Percentiles rank a stretch among this genome's conserved stretches.
phyloP scores from a whole-genome alignment of 2,797 vertebrate genomes.

The Smutsia gigantea region DNA sequence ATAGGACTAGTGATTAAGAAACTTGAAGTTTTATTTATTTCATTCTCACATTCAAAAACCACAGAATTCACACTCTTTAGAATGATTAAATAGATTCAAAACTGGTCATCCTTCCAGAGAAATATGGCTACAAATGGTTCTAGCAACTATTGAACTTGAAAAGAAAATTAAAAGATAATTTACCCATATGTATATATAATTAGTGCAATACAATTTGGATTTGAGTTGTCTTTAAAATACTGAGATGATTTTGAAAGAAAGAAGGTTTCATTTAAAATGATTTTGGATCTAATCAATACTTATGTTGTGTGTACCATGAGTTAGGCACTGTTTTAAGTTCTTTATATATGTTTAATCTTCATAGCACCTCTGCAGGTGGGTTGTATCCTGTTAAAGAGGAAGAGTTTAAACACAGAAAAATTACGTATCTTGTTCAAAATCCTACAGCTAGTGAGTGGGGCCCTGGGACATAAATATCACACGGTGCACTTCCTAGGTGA shows the following conservation, averaged over 20 bases:
- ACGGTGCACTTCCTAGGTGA: neutral
- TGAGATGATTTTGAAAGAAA: neutral
- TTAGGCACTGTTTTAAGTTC: neutral
- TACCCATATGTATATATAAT: neutral
- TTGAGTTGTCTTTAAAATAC: neutral
- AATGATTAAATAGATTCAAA: neutral
- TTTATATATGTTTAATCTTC: neutral
- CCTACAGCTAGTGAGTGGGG: neutral
- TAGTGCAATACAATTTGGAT: neutral
- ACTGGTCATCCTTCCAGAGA: neutral
- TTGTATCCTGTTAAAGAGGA: neutral
- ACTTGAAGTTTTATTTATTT: slow-evolving; percentile 9
- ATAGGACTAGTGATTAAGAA: neutral
- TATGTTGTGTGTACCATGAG: neutral
- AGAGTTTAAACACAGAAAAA: neutral
- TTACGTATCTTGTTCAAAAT: neutral
- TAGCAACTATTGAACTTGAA: neutral
- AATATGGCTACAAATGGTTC: neutral
- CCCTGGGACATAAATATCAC: neutral
- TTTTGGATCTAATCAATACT: neutral
- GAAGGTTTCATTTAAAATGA: neutral
- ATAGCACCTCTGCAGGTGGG: neutral
- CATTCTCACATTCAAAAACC: neutral
- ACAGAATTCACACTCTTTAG: neutral
- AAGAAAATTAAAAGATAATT: neutral